Conservation (phyloP, 2,113 vertebrate genomes). For the Platichthys stellatus region DNA sequence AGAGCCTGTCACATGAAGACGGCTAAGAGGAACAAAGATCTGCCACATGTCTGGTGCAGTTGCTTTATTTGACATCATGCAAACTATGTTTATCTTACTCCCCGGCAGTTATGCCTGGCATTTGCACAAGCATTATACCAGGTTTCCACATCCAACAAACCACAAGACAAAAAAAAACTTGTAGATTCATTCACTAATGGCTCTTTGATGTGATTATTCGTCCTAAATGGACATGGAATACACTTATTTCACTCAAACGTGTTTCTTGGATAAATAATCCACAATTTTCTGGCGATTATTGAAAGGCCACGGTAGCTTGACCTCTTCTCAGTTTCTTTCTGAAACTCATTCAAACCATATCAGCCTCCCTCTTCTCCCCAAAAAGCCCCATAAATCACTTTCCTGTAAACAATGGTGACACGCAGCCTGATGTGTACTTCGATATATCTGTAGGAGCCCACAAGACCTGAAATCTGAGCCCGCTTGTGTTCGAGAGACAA, state of each 20-base stretch:
- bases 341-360: slow-evolving; percentile 64
- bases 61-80: slow-evolving; percentile 72
- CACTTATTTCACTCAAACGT: background rate
- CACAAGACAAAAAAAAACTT: slow-evolving; percentile 15
- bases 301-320: slow-evolving; percentile 50
- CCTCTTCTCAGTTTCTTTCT: slow-evolving; percentile 41
- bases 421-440: slow-evolving; percentile 80
- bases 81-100: slow-evolving; percentile 67
- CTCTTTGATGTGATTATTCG: slow-evolving; percentile 18
- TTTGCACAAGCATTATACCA: slow-evolving; percentile 54
- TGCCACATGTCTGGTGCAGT: slow-evolving; percentile 38
- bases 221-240: slow-evolving; percentile 16
- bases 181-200: slow-evolving; percentile 33
- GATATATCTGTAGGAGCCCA: slow-evolving; percentile 82
- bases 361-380: slow-evolving; percentile 51
- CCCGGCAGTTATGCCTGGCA: slow-evolving; percentile 66
- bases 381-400: slow-evolving; percentile 84
- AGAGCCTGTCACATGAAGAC: slow-evolving; percentile 57
- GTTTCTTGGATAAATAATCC: slow-evolving; percentile 32
- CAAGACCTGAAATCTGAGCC: slow-evolving; percentile 80
- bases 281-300: slow-evolving; percentile 55
- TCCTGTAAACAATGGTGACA: slow-evolving; percentile 86
- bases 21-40: slow-evolving; percentile 40
- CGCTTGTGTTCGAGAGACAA: slow-evolving; percentile 65
- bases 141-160: slow-evolving; percentile 50